Percentiles rank a stretch among this genome's conserved stretches.
Evolutionary conservation across 2,888 invertebrate genomes (phyloP).

Genomic region (Amiota mariae): DNA sequence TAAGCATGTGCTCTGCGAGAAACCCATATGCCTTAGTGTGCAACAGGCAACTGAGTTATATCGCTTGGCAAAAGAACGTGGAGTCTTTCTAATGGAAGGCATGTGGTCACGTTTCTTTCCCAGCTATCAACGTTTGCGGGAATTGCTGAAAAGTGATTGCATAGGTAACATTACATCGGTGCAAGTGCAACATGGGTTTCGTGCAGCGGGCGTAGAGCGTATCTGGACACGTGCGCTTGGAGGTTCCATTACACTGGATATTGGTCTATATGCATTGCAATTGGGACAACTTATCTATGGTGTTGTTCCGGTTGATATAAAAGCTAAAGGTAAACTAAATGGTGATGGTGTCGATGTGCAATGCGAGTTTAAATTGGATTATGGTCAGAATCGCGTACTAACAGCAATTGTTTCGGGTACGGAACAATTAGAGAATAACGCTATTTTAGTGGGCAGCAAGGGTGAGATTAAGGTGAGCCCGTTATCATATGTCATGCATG

Average conservation of each 20-base stretch:
- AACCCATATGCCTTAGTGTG: constrained; percentile 87
- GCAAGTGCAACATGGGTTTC: constrained; percentile 53
- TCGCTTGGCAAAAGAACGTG: constrained; percentile 80
- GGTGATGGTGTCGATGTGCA: constrained; percentile 79
- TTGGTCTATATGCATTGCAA: constrained; percentile 85
- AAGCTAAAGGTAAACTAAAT: constrained; percentile 81
- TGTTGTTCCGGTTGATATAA: constrained; percentile 80
- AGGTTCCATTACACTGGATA: constrained; percentile 84
- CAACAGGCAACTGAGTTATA: constrained; percentile 83
- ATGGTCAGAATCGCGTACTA: constrained; percentile 63
- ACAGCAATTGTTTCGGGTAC: constrained; percentile 63
- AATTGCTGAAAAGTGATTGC: constrained; percentile 78
- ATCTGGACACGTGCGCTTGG: constrained; percentile 79
- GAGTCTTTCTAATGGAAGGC: constrained; percentile 89
- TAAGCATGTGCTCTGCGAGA: constrained; percentile 92
- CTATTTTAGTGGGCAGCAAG: constrained; percentile 69
- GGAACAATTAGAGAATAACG: constrained; percentile 61
- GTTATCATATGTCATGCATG: background rate
- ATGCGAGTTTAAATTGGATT: constrained; percentile 62
- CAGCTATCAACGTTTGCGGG: constrained; percentile 80
- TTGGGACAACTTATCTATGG: constrained; percentile 81
- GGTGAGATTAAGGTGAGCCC: constrained; percentile 70
- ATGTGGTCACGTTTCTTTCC: constrained; percentile 92
- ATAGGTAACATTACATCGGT: constrained; percentile 83
- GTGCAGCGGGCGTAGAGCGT: constrained; percentile 48